These are phyloP conservation scores for Drosophila nasuta DNA, from an alignment of 1,140 invertebrate species.

Conservation along the genomic window DNA sequence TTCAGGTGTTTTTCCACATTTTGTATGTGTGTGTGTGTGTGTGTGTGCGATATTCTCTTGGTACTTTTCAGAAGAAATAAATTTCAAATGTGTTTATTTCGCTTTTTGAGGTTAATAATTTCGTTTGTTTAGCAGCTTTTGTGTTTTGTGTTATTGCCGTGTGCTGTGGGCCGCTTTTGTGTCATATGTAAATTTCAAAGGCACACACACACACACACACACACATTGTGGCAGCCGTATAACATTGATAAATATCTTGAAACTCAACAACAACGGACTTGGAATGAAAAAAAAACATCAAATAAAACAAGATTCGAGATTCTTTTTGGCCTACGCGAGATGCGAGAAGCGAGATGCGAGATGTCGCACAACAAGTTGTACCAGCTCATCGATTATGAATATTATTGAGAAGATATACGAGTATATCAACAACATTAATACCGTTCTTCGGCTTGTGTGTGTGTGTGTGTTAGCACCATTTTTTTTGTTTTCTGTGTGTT, in stretches of 20 bases:
- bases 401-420: conserved; percentile 66
- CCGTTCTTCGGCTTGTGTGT: conserved; percentile 45
- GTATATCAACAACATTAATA: conserved; percentile 52
- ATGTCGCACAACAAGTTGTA: conserved; percentile 67
- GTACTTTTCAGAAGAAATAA: conserved; percentile 20
- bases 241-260: conserved; percentile 46
- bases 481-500: conserved; percentile 1
- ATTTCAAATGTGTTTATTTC: conserved; percentile 20
- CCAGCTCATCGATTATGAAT: conserved; percentile 75
- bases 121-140: conserved; percentile 53
- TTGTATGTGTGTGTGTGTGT: neutral
- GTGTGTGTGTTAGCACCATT: conserved; percentile 52
- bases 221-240: conserved; percentile 37
- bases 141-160: conserved; percentile 40
- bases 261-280: conserved; percentile 19
- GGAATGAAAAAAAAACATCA: conserved; percentile 26
- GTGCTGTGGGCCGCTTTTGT: conserved; percentile 45
- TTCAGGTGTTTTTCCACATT: conserved; percentile 35
- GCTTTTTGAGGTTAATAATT: conserved; percentile 65
- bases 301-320: conserved; percentile 59
- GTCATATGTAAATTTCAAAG: conserved; percentile 69
- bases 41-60: neutral
- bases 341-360: conserved; percentile 6
- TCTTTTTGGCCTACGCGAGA: conserved; percentile 53
- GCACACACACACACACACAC: conserved; percentile 16